A percentile compares a stretch with the other conserved stretches of the same genome.
These are phyloP conservation scores for Itoplectis maculator DNA, from an alignment of 2,888 invertebrate genomes.

Conservation along the genomic window DNA sequence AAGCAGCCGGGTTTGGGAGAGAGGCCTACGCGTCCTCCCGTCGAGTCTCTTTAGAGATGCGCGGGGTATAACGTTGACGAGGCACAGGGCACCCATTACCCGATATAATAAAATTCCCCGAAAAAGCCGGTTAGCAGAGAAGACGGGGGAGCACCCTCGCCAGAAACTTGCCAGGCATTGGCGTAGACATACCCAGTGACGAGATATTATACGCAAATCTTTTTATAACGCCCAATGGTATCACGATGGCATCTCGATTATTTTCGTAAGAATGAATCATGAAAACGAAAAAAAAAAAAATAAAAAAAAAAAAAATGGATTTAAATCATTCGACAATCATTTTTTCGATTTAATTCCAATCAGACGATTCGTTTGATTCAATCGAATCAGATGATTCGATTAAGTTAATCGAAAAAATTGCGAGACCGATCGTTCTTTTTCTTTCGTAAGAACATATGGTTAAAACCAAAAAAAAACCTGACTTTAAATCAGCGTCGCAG, in stretches of 20 bases:
- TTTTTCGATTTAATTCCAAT: too few relatives aligned
- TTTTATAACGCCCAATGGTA: neutral
- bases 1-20: slow-evolving; percentile 43
- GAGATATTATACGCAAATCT: slow-evolving; percentile 35
- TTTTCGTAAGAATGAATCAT: slow-evolving; percentile 40
- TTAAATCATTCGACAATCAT: too few relatives aligned
- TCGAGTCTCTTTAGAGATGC: slow-evolving; percentile 76
- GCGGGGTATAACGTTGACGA: slow-evolving; percentile 73
- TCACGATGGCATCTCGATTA: slow-evolving; percentile 27
- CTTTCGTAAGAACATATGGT: neutral
- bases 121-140: slow-evolving; percentile 78
- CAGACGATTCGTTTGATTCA: too few relatives aligned
- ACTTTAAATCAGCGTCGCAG: slow-evolving; percentile 12
- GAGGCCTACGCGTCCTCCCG: slow-evolving; percentile 43
- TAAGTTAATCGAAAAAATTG: too few relatives aligned
- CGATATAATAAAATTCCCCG: slow-evolving; percentile 79
- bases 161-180: slow-evolving; percentile 62
- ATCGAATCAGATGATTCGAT: too few relatives aligned
- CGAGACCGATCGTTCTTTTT: too few relatives aligned
- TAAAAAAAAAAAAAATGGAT: slow-evolving; percentile 2
- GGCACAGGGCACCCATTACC: slow-evolving; percentile 77
- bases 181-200: slow-evolving; percentile 60
- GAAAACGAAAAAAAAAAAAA: slow-evolving; percentile 10
- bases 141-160: slow-evolving; percentile 62
- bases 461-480: neutral